Evolutionary conservation across 2,888 invertebrate species (phyloP).

Genomic region (Baccha elongata): DNA sequence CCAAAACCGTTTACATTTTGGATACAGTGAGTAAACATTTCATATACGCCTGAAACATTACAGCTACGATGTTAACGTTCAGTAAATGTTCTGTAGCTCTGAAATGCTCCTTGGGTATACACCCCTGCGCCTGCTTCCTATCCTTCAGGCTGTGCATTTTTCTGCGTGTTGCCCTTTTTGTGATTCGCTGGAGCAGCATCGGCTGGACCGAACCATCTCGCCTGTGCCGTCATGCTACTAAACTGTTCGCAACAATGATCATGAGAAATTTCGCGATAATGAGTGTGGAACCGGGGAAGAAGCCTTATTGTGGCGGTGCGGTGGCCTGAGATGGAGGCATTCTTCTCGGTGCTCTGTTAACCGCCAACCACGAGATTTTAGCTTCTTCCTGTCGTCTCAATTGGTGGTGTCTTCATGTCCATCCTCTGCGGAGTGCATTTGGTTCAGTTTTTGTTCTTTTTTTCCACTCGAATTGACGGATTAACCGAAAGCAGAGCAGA

Average conservation of each 20-base stretch:
- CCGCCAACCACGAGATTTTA: conserved; percentile 74
- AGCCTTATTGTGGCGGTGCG: conserved; percentile 63
- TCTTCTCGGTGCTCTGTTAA: conserved; percentile 66
- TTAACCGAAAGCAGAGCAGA: conserved; percentile 67
- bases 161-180: conserved; percentile 18
- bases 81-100: too few relatives aligned
- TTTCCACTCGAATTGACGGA: conserved; percentile 69
- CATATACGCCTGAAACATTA: too few relatives aligned
- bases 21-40: too few relatives aligned
- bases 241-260: conserved; percentile 72
- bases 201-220: conserved; percentile 8
- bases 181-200: neutral
- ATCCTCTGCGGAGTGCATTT: conserved; percentile 58
- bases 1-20: too few relatives aligned
- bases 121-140: conserved; percentile 19
- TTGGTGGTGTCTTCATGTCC: conserved; percentile 71
- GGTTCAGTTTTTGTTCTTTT: conserved; percentile 51
- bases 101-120: too few relatives aligned
- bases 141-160: conserved; percentile 30
- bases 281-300: conserved; percentile 72
- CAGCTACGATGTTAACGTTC: too few relatives aligned
- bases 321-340: conserved; percentile 49
- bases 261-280: conserved; percentile 75
- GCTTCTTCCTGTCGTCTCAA: conserved; percentile 74
- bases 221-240: conserved; percentile 66